Evolutionary conservation across 2,113 vertebrate species (phyloP), one percentile per base, ranked within the genome.

Genomic region (Mirounga angustirostris): DNA sequence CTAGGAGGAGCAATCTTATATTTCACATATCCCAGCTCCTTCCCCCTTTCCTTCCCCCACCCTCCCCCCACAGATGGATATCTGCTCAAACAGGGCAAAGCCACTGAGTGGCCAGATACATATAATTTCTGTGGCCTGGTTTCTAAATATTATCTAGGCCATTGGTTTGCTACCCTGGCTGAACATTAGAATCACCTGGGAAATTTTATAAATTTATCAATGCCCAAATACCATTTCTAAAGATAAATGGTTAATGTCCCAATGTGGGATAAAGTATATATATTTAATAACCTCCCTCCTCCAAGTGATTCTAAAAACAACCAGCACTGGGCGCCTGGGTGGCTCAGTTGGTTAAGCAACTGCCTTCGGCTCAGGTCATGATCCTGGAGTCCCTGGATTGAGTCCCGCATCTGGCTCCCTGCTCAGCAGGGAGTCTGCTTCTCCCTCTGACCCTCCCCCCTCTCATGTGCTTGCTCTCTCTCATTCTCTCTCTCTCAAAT

Each of bases 11-110:
- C 40, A 52, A 54, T 36, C 22, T 83, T 89, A 24, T 61, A 94
- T 67, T 91, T 95, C 26, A 43, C 8, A 16, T 65, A 6, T 59
- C 76, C 84, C 30, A 43, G 3, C 24, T 56, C 14, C 11, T 8
- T 69, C 4, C 61, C 22, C 2, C 5, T 26, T 4, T 19, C 14
- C 6, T 36, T 0, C 16, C 16, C 56, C 7, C 56, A 21, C 6
- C 30, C 50, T 33, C 50, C 4, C 76, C 58, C 11, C 22, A 43
- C 11, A 54, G 56, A 50, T 28, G 16, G n/a, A 36, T 52, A 54
- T 8, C 22, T 94, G 76, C 78, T 16, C 91, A 82, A 91, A 74
- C 21, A 52, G 12, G 46, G 16, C 15, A 59, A 91, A 91, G 83
- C 4, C 26, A 30, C 13, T 76, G 33, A 24, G 36, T 92, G 28